These are phyloP conservation scores for Stratiolaelaps scimitus DNA, from an alignment of 1,140 invertebrate species.

Conservation along the genomic window DNA sequence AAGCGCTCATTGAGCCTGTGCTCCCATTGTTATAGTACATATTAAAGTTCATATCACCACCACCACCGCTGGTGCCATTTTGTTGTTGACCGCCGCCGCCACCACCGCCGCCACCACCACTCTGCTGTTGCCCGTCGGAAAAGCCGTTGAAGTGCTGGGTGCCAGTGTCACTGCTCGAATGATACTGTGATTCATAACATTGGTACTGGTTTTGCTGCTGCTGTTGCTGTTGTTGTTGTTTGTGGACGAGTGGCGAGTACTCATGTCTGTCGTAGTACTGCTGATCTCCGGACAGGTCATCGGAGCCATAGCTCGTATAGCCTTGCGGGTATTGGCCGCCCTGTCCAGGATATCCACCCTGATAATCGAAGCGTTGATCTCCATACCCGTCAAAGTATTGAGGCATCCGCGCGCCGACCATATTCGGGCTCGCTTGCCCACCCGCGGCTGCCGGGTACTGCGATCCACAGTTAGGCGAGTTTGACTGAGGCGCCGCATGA, in stretches of 20 bases:
- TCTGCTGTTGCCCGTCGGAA: neutral
- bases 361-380: slow-evolving; percentile 21
- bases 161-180: neutral
- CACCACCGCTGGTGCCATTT: too few species aligned
- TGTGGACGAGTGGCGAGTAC: neutral
- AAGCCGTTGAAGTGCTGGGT: slow-evolving; percentile 11
- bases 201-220: slow-evolving; percentile 10
- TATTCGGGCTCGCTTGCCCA: slow-evolving; percentile 17
- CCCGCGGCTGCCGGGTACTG: slow-evolving; percentile 12
- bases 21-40: slow-evolving; percentile 25
- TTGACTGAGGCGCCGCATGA: slow-evolving; percentile 16
- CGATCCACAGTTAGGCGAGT: slow-evolving; percentile 17
- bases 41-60: slow-evolving; percentile 23
- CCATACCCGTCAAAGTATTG: slow-evolving; percentile 23
- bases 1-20: slow-evolving; percentile 19
- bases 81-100: too few species aligned
- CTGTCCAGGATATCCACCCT: neutral
- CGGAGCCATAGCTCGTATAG: slow-evolving; percentile 2
- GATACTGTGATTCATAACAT: slow-evolving; percentile 16
- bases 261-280: slow-evolving; percentile 20
- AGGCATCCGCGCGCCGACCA: slow-evolving; percentile 15
- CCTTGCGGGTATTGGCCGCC: slow-evolving; percentile 9
- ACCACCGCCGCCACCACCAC: neutral
- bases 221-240: slow-evolving; percentile 21
- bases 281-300: slow-evolving; percentile 20